Conservation (phyloP, 2,888 invertebrate species). For the Tineola bisselliella region DNA sequence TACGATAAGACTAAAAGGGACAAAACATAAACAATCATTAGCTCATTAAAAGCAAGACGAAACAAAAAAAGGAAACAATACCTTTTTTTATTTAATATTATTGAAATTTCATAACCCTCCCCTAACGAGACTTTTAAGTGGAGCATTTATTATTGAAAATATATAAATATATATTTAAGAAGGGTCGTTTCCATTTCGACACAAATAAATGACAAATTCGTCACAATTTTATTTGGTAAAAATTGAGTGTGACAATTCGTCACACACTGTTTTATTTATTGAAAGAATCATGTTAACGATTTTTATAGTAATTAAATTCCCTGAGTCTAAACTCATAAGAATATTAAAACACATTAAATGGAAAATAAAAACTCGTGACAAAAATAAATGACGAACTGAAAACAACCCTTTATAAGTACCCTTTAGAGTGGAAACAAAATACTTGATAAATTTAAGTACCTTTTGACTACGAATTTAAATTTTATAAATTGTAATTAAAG, state of each 20-base stretch:
- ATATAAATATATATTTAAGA: not conserved
- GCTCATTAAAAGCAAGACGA: not conserved
- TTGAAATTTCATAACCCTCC: not conserved
- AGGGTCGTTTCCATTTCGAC: no score
- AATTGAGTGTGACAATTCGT: no score
- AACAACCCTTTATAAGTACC: not conserved
- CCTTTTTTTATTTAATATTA: not conserved
- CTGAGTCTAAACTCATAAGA: no score
- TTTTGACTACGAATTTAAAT: not conserved
- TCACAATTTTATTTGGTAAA: not conserved
- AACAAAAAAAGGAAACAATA: not conserved
- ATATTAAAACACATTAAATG: no score
- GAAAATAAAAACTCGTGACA: no score
- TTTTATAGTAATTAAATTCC: no score
- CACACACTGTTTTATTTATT: no score
- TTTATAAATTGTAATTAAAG: not conserved
- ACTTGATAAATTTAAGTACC: not conserved
- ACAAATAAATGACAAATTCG: not conserved
- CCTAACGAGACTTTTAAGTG: not conserved
- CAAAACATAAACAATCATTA: no score
- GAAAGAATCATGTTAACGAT: no score
- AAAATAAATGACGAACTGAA: not conserved
- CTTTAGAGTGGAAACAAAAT: not conserved
- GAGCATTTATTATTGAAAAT: not conserved
- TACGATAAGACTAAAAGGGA: no score